Evolutionary conservation across 2,113 vertebrate genomes (phyloP).

Genomic region (Eudyptes chrysolophus): DNA sequence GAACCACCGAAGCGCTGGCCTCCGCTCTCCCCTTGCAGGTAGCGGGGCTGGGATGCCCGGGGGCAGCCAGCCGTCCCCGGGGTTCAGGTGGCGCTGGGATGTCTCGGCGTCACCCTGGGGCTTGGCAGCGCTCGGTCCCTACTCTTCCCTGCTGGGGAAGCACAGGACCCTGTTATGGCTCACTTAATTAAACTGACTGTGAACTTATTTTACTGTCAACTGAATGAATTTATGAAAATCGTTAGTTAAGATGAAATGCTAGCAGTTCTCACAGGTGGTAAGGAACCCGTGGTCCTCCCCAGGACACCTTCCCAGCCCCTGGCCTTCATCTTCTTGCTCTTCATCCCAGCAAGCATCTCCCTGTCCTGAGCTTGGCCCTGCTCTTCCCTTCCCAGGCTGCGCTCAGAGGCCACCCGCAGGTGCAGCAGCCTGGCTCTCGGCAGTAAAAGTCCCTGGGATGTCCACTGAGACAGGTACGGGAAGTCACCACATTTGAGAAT

Average conservation of each 20-base stretch:
- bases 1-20: too few species aligned
- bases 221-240: not conserved
- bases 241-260: not conserved
- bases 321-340: not conserved
- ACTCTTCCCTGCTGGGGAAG: not conserved
- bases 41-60: not conserved
- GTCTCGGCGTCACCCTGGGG: not conserved
- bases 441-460: not conserved
- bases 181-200: not conserved
- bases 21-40: accelerated
- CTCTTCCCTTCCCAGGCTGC: not conserved
- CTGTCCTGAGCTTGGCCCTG: not conserved
- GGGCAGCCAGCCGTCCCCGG: accelerated
- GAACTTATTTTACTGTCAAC: not conserved
- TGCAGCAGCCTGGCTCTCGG: not conserved
- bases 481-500: not conserved
- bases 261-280: not conserved
- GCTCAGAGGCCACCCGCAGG: not conserved
- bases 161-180: not conserved
- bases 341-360: not conserved
- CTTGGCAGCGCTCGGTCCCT: accelerated
- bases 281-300: not conserved
- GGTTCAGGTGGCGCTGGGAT: not conserved
- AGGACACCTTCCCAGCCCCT: not conserved
- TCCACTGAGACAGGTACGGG: not conserved